These are phyloP conservation scores for Bombus haemorrhoidalis DNA, from an alignment of 1,140 invertebrate species.

Conservation along the genomic window DNA sequence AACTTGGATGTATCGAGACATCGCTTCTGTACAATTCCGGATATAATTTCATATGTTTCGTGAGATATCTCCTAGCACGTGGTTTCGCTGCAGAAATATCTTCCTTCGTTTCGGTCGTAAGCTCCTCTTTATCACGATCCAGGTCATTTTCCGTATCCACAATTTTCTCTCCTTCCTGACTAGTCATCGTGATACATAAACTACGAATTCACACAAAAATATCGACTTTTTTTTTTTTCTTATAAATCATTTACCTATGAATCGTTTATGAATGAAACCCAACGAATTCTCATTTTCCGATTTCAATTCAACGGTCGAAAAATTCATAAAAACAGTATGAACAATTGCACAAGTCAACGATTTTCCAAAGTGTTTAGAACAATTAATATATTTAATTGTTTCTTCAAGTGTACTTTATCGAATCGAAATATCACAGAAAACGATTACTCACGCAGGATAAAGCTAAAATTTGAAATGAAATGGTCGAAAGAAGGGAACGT, in stretches of 20 bases:
- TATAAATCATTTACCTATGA: neutral
- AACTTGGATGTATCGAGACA: conserved; percentile 73
- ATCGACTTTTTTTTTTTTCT: neutral
- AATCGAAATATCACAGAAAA: neutral
- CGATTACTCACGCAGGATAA: neutral
- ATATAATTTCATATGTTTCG: conserved; percentile 65
- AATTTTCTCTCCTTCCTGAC: neutral
- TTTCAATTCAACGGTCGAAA: neutral
- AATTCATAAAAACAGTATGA: neutral
- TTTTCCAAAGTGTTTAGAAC: neutral
- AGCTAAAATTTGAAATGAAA: neutral
- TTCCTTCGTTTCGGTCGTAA: neutral
- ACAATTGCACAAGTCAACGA: neutral
- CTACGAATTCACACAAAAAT: neutral
- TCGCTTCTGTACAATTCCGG: conserved; percentile 74
- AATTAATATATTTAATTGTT: neutral
- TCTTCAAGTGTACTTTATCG: neutral
- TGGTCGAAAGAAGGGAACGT: neutral
- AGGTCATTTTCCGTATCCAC: no score
- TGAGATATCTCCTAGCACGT: conserved; percentile 46
- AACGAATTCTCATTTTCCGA: neutral
- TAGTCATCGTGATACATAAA: neutral
- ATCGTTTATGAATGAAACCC: neutral
- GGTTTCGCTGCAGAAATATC: conserved; percentile 32
- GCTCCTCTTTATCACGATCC: neutral